Conservation (phyloP, 2,888 invertebrate species). For the Leptinotarsa haldemani region DNA sequence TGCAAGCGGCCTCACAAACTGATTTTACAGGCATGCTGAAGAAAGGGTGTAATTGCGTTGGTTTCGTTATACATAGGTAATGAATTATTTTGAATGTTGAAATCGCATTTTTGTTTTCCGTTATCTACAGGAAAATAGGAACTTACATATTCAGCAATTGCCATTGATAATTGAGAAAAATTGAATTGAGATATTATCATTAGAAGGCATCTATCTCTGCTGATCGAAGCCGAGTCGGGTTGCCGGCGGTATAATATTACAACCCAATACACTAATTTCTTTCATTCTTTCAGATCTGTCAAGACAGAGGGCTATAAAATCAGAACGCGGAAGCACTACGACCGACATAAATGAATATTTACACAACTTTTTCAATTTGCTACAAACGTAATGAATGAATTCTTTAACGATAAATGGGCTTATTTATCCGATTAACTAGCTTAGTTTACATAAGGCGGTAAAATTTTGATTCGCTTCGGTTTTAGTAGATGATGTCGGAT, state of each 20-base stretch:
- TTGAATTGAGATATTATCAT: no score
- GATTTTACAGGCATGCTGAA: no score
- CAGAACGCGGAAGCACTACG: slow-evolving; percentile 40
- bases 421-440: slow-evolving; percentile 31
- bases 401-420: slow-evolving; percentile 37
- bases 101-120: no score
- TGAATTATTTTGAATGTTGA: no score
- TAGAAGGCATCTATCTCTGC: no score
- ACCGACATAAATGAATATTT: slow-evolving; percentile 40
- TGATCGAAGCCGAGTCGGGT: no score
- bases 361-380: slow-evolving; percentile 38
- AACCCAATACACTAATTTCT: slow-evolving; percentile 19
- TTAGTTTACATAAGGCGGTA: slow-evolving; percentile 27
- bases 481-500: background rate
- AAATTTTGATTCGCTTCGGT: slow-evolving; percentile 12
- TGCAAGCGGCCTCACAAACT: no score
- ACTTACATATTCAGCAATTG: no score
- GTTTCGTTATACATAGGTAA: no score
- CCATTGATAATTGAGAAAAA: no score
- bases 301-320: slow-evolving; percentile 21
- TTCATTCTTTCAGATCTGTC: slow-evolving; percentile 13
- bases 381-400: slow-evolving; percentile 40
- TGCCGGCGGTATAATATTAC: background rate
- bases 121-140: no score
- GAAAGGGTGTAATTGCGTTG: no score